Conservation (phyloP, 1,140 invertebrate species). For the Vollenhovia emeryi region DNA sequence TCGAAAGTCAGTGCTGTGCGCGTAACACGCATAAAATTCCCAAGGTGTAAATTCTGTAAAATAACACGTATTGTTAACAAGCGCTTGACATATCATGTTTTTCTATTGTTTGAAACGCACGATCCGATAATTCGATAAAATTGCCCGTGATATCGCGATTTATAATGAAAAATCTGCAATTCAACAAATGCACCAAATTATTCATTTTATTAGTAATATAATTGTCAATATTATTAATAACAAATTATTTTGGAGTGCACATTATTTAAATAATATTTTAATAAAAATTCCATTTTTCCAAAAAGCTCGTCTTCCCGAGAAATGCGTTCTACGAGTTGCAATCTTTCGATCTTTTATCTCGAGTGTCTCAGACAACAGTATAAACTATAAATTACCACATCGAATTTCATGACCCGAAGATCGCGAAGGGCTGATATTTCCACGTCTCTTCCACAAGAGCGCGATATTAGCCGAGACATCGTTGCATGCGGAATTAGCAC, state of each 20-base stretch:
- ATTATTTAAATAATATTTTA: too few relatives aligned
- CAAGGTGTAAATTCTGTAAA: neutral
- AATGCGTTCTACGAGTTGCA: neutral
- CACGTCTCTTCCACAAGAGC: neutral
- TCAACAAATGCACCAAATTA: too few relatives aligned
- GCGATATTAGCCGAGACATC: conserved; percentile 24
- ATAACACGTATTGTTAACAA: neutral
- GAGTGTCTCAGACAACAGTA: neutral
- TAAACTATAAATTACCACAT: neutral
- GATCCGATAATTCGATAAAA: neutral
- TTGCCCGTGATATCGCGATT: too few relatives aligned
- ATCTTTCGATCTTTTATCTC: neutral
- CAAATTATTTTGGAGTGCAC: too few relatives aligned
- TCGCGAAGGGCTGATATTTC: neutral
- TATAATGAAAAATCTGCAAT: too few relatives aligned
- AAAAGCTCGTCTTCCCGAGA: neutral
- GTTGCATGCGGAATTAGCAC: conserved; percentile 30
- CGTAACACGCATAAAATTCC: neutral
- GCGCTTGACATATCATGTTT: neutral
- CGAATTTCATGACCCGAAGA: neutral
- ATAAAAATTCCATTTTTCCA: too few relatives aligned
- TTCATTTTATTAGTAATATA: too few relatives aligned
- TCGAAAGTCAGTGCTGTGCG: neutral
- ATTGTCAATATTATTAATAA: too few relatives aligned
- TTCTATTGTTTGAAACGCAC: neutral